Base-by-base conservation (phyloP, 2,888 invertebrate genomes). In the Drosophila pseudotalamancana region DNA sequence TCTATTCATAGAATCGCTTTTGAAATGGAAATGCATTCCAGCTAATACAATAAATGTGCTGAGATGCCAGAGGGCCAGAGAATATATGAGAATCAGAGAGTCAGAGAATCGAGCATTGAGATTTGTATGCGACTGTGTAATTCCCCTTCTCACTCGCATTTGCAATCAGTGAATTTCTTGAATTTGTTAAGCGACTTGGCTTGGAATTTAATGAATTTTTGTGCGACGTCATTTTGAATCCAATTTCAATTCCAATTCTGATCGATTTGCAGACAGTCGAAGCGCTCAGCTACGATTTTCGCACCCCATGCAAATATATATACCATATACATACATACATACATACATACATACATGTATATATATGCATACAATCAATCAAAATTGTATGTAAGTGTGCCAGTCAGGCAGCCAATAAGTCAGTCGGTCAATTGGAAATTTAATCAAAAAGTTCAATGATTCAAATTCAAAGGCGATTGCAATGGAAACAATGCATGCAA, bases 121-220 rank as follows among this genome's bases (percentile, higher is more conserved):
- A 70, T 64, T 63, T 78, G 60, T 19, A 45, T 57, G 45, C 55
- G 25, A 34, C 35, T 29, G 31, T 12, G 6, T 1, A 8, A 9
- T 12, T 31, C 23, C 40, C 21, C 25, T 14, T 27, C 57, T 56
- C 48, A 43, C 32, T 25, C 34, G 23, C 25, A 8, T 63, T 55
- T 42, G 55, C 59, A 70, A 56, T 45, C 45, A 45, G 56, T 32
- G 73, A 76, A 56, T 73, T 73, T 73, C 66, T 72, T 79, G 72
- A 66, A 64, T 79, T 57, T 60, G 19, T 71, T 73, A 46, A 71
- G 48, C 46, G 57, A 82, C 59, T 70, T 49, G 37, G 60, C 37
- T 71, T 50, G 68, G 65, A 82, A 77, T 80, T 76, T 74, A 80
- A 81, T 86, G 55, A 72, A 86, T 79, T 83, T 82, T 72, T 83